These are phyloP conservation scores for Eublepharis macularius DNA, from an alignment of 2,113 vertebrate genomes.

Conservation along the genomic window DNA sequence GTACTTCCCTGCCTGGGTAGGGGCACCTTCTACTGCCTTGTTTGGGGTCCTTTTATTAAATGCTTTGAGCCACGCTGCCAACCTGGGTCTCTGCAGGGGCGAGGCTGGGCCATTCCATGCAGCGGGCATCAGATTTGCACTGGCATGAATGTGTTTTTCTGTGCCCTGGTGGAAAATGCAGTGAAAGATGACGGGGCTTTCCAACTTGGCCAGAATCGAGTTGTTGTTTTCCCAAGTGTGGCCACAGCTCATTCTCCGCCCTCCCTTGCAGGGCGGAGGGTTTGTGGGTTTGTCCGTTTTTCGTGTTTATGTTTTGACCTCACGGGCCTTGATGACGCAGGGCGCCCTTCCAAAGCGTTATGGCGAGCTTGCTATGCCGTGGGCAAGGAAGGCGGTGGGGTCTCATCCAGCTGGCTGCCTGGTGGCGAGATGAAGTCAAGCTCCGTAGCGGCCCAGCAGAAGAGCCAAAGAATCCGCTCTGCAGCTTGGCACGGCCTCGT, in stretches of 20 bases:
- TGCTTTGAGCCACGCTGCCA: not conserved
- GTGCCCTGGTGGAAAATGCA: not conserved
- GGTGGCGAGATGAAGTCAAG: too few species aligned
- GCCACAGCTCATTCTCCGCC: not conserved
- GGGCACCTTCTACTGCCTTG: not conserved
- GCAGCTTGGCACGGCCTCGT: too few species aligned
- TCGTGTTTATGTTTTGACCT: too few species aligned
- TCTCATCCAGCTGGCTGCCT: too few species aligned
- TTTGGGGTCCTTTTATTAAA: not conserved
- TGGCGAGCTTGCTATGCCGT: not conserved
- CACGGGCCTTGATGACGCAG: not conserved
- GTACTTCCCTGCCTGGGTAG: constrained; percentile 96
- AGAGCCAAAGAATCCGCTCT: not conserved
- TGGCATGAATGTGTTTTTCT: not conserved
- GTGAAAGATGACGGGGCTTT: not conserved
- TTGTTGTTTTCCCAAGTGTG: not conserved
- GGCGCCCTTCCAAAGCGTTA: not conserved
- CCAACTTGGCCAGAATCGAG: not conserved
- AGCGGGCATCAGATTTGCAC: too few species aligned
- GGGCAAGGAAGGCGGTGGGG: not conserved
- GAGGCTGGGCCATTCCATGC: not conserved
- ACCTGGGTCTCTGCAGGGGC: fast-evolving
- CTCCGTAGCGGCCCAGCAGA: not conserved
- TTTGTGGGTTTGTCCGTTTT: too few species aligned
- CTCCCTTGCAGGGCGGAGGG: not conserved